phyloP scores from a whole-genome alignment of 1,140 invertebrate genomes.

The Sycophaga agraensis region DNA sequence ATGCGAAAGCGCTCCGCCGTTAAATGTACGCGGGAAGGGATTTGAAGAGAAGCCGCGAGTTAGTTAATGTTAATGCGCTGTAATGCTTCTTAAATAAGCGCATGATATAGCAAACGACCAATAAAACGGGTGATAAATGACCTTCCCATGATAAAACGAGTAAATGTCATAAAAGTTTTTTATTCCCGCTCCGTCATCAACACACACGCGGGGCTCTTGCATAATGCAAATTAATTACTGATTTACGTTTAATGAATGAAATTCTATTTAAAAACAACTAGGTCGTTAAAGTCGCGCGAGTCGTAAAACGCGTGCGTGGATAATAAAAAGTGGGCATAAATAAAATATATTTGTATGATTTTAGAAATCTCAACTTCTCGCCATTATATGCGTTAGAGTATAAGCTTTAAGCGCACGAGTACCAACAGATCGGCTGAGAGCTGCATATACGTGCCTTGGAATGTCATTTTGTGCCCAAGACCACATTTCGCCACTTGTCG shows the following conservation, averaged over 20 bases:
- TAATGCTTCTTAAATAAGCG: slow-evolving; percentile 25
- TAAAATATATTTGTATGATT: slow-evolving; percentile 3
- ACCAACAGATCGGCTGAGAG: too few relatives aligned
- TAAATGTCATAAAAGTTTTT: slow-evolving; percentile 26
- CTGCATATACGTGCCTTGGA: too few relatives aligned
- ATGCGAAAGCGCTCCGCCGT: too few relatives aligned
- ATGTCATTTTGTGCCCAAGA: too few relatives aligned
- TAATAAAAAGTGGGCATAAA: slow-evolving; percentile 7
- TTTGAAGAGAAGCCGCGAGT: slow-evolving; percentile 11
- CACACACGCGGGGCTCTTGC: slow-evolving; percentile 17
- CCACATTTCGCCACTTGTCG: too few relatives aligned
- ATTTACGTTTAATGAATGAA: slow-evolving; percentile 25
- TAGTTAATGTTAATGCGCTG: slow-evolving; percentile 18
- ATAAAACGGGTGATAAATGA: slow-evolving; percentile 26
- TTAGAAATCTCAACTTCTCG: slow-evolving; percentile 13
- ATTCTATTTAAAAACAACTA: slow-evolving; percentile 24
- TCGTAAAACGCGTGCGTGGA: too few relatives aligned
- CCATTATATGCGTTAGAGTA: too few relatives aligned
- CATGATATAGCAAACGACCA: slow-evolving; percentile 17
- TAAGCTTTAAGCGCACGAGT: too few relatives aligned
- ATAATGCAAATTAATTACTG: slow-evolving; percentile 31
- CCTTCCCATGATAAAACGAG: slow-evolving; percentile 24
- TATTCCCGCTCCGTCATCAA: slow-evolving; percentile 22
- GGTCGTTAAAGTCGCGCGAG: slow-evolving; percentile 16
- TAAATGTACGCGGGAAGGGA: too few relatives aligned